A percentile compares a stretch with the other conserved stretches of the same genome.
Conservation (phyloP, 1,140 invertebrate genomes). For the Colletes latitarsis region DNA sequence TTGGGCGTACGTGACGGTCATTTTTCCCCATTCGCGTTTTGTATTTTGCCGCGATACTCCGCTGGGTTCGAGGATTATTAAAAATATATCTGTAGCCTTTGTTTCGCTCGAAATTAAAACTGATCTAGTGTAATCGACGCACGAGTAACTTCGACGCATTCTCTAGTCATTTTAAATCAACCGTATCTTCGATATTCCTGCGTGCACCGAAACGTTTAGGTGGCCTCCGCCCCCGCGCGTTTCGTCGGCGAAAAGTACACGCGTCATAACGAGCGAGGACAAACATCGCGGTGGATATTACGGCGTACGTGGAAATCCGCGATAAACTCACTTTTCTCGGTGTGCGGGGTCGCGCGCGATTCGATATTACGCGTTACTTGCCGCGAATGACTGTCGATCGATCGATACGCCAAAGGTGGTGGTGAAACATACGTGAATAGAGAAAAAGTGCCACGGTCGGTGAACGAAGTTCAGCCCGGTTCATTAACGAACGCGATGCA, state of each 20-base stretch:
- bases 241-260: slow-evolving; percentile 6
- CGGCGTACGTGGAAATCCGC: slow-evolving; percentile 4
- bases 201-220: not conserved
- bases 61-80: too few species aligned
- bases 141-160: too few species aligned
- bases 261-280: slow-evolving; percentile 2
- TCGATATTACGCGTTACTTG: slow-evolving; percentile 16
- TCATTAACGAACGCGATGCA: slow-evolving; percentile 31
- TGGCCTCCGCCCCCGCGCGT: not conserved
- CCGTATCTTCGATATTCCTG: not conserved
- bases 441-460: not conserved
- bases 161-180: too few species aligned
- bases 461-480: slow-evolving; percentile 19
- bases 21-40: too few species aligned
- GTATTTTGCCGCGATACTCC: too few species aligned
- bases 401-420: not conserved
- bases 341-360: slow-evolving; percentile 5
- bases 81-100: too few species aligned
- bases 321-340: slow-evolving; percentile 13
- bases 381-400: slow-evolving; percentile 17
- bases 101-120: too few species aligned
- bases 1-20: too few species aligned
- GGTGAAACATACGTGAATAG: not conserved
- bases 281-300: slow-evolving; percentile 29
- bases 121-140: too few species aligned